phyloP scores from a whole-genome alignment of 2,888 invertebrate species.

The Xestoiulus laeticollis region DNA sequence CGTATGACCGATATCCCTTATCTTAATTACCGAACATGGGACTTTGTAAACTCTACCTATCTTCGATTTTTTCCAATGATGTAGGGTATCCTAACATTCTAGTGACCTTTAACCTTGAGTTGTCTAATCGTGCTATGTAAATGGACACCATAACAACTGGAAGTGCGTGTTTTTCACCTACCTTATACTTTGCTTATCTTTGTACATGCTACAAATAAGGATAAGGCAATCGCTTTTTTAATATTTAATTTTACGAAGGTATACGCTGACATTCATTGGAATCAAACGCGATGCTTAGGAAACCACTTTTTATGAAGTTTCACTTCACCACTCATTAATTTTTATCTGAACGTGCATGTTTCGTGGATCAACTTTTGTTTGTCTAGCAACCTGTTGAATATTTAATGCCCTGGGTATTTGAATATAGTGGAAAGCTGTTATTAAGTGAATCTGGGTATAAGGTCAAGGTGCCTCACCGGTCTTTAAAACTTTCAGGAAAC shows the following conservation, averaged over 20 bases:
- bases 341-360: neutral
- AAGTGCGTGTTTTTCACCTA: constrained; percentile 11
- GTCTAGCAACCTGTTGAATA: neutral
- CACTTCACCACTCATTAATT: constrained; percentile 25
- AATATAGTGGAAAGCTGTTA: neutral
- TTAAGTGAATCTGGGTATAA: neutral
- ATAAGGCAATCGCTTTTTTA: neutral
- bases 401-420: neutral
- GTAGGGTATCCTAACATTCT: neutral
- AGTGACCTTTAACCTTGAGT: neutral
- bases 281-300: neutral
- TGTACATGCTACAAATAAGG: neutral
- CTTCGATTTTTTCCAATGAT: neutral
- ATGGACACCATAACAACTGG: neutral
- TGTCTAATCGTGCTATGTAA: neutral
- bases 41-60: neutral
- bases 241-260: neutral
- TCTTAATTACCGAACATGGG: neutral
- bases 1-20: neutral
- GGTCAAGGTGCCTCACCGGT: neutral
- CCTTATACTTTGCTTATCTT: neutral
- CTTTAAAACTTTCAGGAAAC: neutral
- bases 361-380: neutral
- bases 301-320: constrained; percentile 28
- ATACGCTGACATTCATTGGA: neutral